Base-by-base conservation (phyloP, 2,113 vertebrate species). In the Engystomops pustulosus region DNA sequence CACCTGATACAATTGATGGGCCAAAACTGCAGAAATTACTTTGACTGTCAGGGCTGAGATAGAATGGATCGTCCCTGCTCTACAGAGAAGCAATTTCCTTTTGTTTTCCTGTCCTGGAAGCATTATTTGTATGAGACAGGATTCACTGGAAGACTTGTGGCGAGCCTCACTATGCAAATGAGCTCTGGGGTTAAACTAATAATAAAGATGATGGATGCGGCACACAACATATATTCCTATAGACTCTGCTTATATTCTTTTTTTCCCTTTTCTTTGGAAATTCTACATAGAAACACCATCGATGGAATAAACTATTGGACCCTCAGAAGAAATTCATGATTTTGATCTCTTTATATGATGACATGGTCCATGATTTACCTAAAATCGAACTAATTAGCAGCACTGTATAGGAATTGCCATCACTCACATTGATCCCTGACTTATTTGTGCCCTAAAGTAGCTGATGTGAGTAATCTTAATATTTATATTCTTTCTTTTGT, bases 81-180 rank as follows among this genome's bases (percentile, higher is more conserved):
- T 25, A 58, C n/a, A 58, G n/a, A 58, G 55, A 58, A 58, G 55
- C 55, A 58, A 58, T 58, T 58, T 58, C 55, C 55, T 58, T 58
- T 18, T 58, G n/a, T 58, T 58, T 58, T 58, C 55, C 23, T 58
- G 2, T 58, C 55, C n/a, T 58, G n/a, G 55, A 58, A 58, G 23
- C 55, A 58, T 58, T 25, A 58, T 58, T 58, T 58, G 55, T 58
- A 23, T 58, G 55, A 58, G 55, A 58, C 55, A 58, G 55, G 55
- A 58, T 10, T 58, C n/a, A 58, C 7, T 58, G 10, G 23, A 58
- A 58, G 55, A 11, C 55, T 58, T 58, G n/a, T 25, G 55, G 55
- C 23, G 12, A 25, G 23, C 55, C 11, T 58, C 55, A 58, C 55
- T 58, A 58, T 58, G 10, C n/a, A 58, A 58, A 58, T 58, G 23